Evolutionary conservation across 1,140 invertebrate species (phyloP).

Genomic region (Plodia interpunctella): DNA sequence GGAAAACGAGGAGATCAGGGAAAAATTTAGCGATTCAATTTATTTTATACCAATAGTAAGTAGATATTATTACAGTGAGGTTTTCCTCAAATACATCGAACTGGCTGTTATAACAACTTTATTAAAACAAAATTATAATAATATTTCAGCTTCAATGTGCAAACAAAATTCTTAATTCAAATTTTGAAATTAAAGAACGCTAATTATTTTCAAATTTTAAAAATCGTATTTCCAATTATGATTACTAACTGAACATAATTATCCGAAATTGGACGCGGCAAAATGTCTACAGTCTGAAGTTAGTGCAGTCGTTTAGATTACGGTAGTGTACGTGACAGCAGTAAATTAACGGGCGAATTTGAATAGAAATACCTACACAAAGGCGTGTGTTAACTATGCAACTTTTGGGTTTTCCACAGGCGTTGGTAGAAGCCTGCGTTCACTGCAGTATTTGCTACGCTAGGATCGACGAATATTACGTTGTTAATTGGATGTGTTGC

Average conservation of each 20-base stretch:
- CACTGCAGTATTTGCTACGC: neutral
- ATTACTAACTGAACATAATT: conserved; percentile 29
- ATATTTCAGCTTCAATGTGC: too few species aligned
- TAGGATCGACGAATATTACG: neutral
- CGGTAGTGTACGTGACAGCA: conserved; percentile 24
- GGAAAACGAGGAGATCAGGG: too few species aligned
- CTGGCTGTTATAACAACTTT: too few species aligned
- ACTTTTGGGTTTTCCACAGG: neutral
- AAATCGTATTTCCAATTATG: neutral
- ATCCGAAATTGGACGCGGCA: conserved; percentile 16
- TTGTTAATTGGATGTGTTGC: too few species aligned
- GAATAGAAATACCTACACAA: conserved; percentile 23
- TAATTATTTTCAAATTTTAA: neutral
- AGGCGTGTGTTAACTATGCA: conserved; percentile 1
- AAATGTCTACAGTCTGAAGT: neutral
- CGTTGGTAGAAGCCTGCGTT: neutral
- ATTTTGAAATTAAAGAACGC: too few species aligned
- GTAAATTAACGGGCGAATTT: conserved; percentile 32
- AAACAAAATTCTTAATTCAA: too few species aligned
- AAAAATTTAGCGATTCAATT: too few species aligned
- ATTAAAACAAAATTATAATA: too few species aligned
- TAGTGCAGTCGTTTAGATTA: neutral
- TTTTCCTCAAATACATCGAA: too few species aligned
- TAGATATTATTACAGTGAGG: too few species aligned
- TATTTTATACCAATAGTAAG: too few species aligned